Percentiles rank a stretch among this genome's conserved stretches.
Evolutionary conservation across 2,888 invertebrate species (phyloP).

Genomic region (Teleogryllus oceanicus): DNA sequence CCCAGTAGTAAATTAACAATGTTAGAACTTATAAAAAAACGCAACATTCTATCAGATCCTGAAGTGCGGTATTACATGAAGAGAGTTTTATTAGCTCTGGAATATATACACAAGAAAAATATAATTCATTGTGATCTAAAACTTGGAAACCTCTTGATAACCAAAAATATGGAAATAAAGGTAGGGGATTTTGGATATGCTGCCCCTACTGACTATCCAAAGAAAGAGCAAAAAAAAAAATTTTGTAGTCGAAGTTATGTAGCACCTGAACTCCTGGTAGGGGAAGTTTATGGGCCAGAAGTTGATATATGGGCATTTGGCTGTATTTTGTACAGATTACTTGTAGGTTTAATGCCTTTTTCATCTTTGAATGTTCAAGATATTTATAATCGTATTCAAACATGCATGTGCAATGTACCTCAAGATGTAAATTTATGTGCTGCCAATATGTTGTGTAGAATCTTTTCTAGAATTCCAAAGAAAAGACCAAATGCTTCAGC

Average conservation of each 20-base stretch:
- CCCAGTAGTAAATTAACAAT: constrained; percentile 58
- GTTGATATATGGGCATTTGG: constrained; percentile 64
- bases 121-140: constrained; percentile 63
- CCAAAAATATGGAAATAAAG: constrained; percentile 53
- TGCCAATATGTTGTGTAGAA: constrained; percentile 45
- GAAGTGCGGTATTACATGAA: constrained; percentile 58
- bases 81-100: constrained; percentile 54
- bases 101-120: constrained; percentile 55
- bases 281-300: constrained; percentile 60
- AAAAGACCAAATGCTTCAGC: constrained; percentile 48
- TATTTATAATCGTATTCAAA: constrained; percentile 56
- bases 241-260: constrained; percentile 66
- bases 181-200: constrained; percentile 64
- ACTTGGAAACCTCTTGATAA: constrained; percentile 60
- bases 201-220: constrained; percentile 53
- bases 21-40: constrained; percentile 60
- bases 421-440: constrained; percentile 42
- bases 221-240: constrained; percentile 58
- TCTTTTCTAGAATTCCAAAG: constrained; percentile 49
- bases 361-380: constrained; percentile 58
- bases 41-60: constrained; percentile 56
- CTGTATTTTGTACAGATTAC: constrained; percentile 57
- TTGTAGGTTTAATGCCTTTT: constrained; percentile 61
- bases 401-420: constrained; percentile 54
- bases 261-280: constrained; percentile 59